phyloP scores from a whole-genome alignment of 2,888 invertebrate species.

The Cantharis nigra region DNA sequence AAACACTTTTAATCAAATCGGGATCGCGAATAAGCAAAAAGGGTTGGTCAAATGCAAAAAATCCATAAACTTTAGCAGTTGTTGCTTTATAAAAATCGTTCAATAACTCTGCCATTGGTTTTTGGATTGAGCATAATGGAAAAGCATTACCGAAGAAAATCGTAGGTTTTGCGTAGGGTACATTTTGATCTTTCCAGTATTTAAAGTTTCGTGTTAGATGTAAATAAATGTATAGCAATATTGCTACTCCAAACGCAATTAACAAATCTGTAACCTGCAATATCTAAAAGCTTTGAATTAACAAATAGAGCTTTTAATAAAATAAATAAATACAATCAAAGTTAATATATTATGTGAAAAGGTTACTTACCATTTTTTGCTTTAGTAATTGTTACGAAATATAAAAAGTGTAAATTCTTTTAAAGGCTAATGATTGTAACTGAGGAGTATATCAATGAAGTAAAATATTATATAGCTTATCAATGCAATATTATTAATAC shows the following conservation, averaged over 20 bases:
- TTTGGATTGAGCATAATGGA: conserved; percentile 41
- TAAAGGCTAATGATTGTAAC: background rate
- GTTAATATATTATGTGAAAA: background rate
- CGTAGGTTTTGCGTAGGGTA: conserved; percentile 46
- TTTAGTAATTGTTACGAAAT: background rate
- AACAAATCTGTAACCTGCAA: background rate
- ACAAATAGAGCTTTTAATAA: background rate
- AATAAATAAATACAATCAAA: background rate
- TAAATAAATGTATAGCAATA: conserved; percentile 29
- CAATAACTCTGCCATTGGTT: conserved; percentile 42
- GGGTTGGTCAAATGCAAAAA: conserved; percentile 56
- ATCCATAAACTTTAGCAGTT: conserved; percentile 49
- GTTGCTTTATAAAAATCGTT: conserved; percentile 40
- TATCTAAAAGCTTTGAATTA: background rate
- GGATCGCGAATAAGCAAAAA: conserved; percentile 54
- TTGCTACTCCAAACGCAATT: background rate
- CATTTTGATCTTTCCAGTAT: conserved; percentile 50
- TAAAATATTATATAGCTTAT: background rate
- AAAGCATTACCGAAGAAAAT: conserved; percentile 50
- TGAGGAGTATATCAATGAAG: background rate
- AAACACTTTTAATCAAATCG: conserved; percentile 53
- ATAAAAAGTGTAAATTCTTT: background rate
- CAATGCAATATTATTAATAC: background rate
- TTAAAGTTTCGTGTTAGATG: conserved; percentile 41
- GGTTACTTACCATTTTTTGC: background rate